These are phyloP conservation scores for Stratiomys singularior DNA, from an alignment of 2,888 invertebrate genomes.

Conservation along the genomic window DNA sequence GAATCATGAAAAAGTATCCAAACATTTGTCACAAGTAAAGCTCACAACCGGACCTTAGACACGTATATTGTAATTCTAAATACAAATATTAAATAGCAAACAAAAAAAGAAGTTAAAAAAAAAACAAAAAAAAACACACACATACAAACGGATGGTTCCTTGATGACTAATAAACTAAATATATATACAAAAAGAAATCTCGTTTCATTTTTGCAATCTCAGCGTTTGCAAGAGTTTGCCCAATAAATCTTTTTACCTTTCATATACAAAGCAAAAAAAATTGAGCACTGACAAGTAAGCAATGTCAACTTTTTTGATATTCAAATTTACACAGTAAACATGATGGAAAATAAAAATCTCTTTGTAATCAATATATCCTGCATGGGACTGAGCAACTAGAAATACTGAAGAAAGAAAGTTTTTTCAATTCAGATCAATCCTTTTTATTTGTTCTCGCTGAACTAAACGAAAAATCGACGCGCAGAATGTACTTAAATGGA, in stretches of 20 bases:
- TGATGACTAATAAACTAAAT: constrained; percentile 10
- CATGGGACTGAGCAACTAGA: background rate
- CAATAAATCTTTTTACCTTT: background rate
- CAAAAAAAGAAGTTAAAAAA: too few species aligned
- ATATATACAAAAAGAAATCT: constrained; percentile 13
- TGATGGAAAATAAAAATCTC: background rate
- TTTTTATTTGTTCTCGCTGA: background rate
- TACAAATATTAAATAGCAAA: background rate
- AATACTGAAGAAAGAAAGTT: background rate
- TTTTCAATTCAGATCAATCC: background rate
- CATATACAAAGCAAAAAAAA: constrained; percentile 14
- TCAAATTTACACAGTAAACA: background rate
- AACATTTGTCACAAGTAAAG: constrained; percentile 17
- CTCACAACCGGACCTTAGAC: background rate
- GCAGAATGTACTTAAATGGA: constrained; percentile 28
- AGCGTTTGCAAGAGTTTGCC: constrained; percentile 18
- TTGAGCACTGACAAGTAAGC: background rate
- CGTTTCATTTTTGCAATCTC: constrained; percentile 13
- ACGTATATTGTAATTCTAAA: constrained; percentile 13
- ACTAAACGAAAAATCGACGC: background rate
- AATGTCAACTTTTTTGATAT: constrained; percentile 35
- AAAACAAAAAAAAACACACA: too few species aligned
- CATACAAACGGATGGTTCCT: constrained; percentile 37
- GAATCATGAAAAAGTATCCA: background rate
- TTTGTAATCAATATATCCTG: background rate